Percentiles rank a stretch among this genome's conserved stretches.
Evolutionary conservation across 2,113 vertebrate genomes (phyloP).

Genomic region (Bufo bufo): DNA sequence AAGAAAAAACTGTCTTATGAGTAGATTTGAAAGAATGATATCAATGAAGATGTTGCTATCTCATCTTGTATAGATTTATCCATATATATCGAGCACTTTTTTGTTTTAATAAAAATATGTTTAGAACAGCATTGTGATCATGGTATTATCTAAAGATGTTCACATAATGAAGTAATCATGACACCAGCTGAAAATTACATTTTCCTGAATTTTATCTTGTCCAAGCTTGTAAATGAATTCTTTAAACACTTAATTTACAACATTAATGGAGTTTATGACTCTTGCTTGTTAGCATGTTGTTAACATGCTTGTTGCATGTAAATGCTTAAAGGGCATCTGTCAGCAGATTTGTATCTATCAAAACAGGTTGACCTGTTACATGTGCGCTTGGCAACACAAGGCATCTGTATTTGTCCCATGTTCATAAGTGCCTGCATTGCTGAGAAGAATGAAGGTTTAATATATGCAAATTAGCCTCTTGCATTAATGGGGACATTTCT

Average conservation of each 20-base stretch:
- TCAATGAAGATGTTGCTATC: background rate
- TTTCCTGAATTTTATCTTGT: background rate
- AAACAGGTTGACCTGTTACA: no score
- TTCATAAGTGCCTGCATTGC: no score
- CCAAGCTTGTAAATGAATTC: background rate
- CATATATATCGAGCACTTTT: background rate
- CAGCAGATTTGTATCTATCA: background rate
- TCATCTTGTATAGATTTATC: background rate
- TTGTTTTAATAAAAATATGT: slow-evolving; percentile 30
- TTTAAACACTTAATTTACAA: slow-evolving; percentile 6
- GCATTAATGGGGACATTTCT: no score
- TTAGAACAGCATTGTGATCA: slow-evolving; percentile 2
- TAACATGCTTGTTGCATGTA: background rate
- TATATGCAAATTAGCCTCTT: background rate
- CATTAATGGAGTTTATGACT: background rate
- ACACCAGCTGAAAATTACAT: background rate
- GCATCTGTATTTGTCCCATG: no score
- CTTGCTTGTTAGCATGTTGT: background rate
- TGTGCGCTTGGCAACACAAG: no score
- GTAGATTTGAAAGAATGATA: background rate
- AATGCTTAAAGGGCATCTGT: background rate
- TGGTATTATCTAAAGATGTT: background rate
- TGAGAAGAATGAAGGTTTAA: no score
- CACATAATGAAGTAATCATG: slow-evolving; percentile 10
- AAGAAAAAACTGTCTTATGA: background rate